Conservation (phyloP, 2,888 invertebrate species). For the Apamea anceps region DNA sequence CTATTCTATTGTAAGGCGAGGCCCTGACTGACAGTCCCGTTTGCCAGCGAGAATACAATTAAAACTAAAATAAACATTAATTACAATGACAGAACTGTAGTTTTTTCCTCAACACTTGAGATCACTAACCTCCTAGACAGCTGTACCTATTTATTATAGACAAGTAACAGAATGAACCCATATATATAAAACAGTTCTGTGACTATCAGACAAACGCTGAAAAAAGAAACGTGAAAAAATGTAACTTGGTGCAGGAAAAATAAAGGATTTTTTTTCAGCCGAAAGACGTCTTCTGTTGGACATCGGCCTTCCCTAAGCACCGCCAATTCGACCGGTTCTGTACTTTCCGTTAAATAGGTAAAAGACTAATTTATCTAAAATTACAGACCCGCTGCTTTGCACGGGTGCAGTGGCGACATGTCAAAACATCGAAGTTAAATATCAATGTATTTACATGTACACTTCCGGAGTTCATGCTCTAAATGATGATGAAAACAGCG, state of each 20-base stretch:
- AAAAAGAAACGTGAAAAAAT: not conserved
- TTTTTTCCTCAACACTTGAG: slow-evolving; percentile 16
- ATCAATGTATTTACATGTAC: not conserved
- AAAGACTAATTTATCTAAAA: not conserved
- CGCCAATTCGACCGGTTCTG: not conserved
- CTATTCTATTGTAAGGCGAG: slow-evolving; percentile 1
- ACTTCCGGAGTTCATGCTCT: not conserved
- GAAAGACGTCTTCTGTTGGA: not conserved
- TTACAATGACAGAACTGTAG: slow-evolving; percentile 33
- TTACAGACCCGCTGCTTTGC: not conserved
- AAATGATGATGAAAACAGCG: not conserved
- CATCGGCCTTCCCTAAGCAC: not conserved
- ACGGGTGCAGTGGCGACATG: not conserved
- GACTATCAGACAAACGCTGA: not conserved
- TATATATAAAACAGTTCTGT: not conserved
- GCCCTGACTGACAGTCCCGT: slow-evolving; percentile 26
- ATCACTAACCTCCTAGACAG: slow-evolving; percentile 26
- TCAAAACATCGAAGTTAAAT: not conserved
- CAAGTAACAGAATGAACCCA: not conserved
- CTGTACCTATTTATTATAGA: slow-evolving; percentile 2
- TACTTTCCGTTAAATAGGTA: not conserved
- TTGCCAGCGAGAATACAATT: slow-evolving; percentile 39
- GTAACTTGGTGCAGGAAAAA: not conserved
- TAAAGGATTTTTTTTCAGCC: not conserved
- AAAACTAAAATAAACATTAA: slow-evolving; percentile 49